Evolutionary conservation across 2,797 vertebrate genomes (phyloP), one percentile per base, ranked within the genome.

Genomic region (Darevskia mixta): DNA sequence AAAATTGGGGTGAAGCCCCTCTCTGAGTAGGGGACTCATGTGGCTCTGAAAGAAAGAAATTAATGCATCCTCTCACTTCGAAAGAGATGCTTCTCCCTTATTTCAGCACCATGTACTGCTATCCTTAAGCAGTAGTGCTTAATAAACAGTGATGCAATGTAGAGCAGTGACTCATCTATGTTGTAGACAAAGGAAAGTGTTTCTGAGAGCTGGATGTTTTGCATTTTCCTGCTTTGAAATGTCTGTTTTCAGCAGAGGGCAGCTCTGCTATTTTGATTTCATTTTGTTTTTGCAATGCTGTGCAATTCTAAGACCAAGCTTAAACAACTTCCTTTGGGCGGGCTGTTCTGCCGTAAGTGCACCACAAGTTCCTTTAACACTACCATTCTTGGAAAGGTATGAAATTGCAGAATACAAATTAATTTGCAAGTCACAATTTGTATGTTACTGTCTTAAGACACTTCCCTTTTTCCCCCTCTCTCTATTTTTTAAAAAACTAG

Each of bases 31-130:
- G 17, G 0, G 8, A 11, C 20, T 38, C 15, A n/a, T 29, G 29
- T 35, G 35, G 27, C 11, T 29, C 71, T 43, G n/a, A 43, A 61
- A 5, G 8, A 18, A 43, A 29, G 15, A 8, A 15, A n/a, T 15
- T 5, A 2, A 23, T 3, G 4, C 15, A 17, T 4, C 7, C 3
- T 13, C 10, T 2, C 20, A 8, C 29, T 13, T 11, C 3, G 1
- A n/a, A 49, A 58, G 13, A 35, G 55, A 35, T 20, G 32, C 43
- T 69, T 25, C 86, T 41, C 43, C 73, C 15, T 25, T 20, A 17
- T 72, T 84, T 73, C 38, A 15, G 35, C 66, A 43, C 29, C 11
- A 4, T 41, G 45, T 38, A 2, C 38, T 43, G 29, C 58, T n/a
- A 3, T 32, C 27, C n/a, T 35, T 23, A 29, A 61, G 29, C 25